Evolutionary conservation across 2,113 vertebrate species (phyloP).

Genomic region (Eulemur rufifrons): DNA sequence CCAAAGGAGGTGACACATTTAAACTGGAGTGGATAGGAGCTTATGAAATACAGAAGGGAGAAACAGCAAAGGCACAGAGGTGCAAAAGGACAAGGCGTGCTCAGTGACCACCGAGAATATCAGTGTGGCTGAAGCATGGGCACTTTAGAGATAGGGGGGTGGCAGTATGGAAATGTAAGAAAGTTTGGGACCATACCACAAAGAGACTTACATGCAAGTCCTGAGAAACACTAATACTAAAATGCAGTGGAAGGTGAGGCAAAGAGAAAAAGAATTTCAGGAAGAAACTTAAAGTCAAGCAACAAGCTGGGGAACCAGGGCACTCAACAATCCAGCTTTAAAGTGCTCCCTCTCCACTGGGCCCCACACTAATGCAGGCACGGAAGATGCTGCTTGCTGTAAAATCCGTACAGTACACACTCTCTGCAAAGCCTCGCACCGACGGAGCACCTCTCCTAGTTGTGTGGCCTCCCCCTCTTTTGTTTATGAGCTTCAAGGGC

Average conservation of each 20-base stretch:
- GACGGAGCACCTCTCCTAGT: not conserved
- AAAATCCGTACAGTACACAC: not conserved
- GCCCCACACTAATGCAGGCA: not conserved
- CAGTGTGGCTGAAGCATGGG: not conserved
- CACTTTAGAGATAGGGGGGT: not conserved
- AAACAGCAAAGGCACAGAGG: not conserved
- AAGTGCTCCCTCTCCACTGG: not conserved
- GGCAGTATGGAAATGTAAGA: not conserved
- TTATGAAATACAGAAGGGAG: not conserved
- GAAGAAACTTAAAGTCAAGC: not conserved
- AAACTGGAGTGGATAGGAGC: not conserved
- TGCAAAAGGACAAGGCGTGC: not conserved
- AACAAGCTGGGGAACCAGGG: not conserved
- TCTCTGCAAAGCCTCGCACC: not conserved
- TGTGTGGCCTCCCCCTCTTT: not conserved
- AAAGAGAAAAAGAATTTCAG: not conserved
- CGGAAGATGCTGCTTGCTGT: not conserved
- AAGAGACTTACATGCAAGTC: not conserved
- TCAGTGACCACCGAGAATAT: not conserved
- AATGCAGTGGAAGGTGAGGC: not conserved
- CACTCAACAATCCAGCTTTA: not conserved
- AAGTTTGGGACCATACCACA: not conserved
- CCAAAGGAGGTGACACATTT: not conserved
- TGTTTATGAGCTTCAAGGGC: constrained; percentile 56
- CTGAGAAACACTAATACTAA: not conserved